A percentile compares a stretch with the other conserved stretches of the same genome.
phyloP scores from a whole-genome alignment of 1,140 invertebrate species.

The Caenorhabditis tropicalis region DNA sequence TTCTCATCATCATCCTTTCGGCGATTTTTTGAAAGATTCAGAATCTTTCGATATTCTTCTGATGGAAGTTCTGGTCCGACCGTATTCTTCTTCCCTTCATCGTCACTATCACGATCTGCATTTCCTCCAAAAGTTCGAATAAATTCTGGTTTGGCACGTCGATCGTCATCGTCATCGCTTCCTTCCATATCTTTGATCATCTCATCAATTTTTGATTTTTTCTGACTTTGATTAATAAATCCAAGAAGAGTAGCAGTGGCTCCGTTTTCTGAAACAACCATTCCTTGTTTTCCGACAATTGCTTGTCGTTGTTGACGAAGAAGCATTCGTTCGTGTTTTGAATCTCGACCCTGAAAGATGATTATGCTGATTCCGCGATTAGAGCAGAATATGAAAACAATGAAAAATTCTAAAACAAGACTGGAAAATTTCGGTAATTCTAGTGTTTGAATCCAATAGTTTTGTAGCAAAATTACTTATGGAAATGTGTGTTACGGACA shows the following conservation, averaged over 20 bases:
- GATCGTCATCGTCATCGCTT: conserved; percentile 61
- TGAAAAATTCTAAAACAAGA: no score
- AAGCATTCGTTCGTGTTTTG: conserved; percentile 64
- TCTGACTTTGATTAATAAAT: conserved; percentile 51
- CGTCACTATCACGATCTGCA: conserved; percentile 8
- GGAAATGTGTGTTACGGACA: conserved; percentile 11
- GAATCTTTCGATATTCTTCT: conserved; percentile 62
- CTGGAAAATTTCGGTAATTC: no score
- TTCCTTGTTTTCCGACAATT: conserved; percentile 60
- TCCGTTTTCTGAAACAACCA: conserved; percentile 61
- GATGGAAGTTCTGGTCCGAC: conserved; percentile 60
- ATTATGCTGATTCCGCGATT: no score
- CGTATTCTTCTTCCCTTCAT: neutral
- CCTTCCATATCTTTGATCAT: conserved; percentile 3
- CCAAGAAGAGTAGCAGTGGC: conserved; percentile 66
- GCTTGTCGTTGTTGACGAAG: conserved; percentile 62
- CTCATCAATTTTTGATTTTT: conserved; percentile 25
- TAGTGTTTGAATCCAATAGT: neutral
- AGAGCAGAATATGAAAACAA: no score
- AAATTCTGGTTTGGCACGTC: conserved; percentile 62
- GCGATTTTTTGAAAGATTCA: conserved; percentile 48
- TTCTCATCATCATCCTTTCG: conserved; percentile 15
- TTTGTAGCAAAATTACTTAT: neutral
- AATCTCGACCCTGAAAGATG: conserved; percentile 66
- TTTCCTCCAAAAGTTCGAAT: conserved; percentile 67